Conservation (phyloP, 1,140 invertebrate genomes). For the Cephus cinctus region DNA sequence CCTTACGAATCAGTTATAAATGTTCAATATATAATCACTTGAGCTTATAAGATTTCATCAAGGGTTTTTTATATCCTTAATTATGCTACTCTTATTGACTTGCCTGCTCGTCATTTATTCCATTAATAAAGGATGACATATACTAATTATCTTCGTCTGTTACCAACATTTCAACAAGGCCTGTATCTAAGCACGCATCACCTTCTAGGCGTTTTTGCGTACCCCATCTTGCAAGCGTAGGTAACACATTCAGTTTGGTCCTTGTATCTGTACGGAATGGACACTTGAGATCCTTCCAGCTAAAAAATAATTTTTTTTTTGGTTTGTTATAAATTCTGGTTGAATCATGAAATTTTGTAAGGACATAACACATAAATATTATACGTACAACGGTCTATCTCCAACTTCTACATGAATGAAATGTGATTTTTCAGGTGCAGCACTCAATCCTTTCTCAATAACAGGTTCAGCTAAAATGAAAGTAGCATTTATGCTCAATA, state of each 20-base stretch:
- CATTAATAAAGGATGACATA: no score
- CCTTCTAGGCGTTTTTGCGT: conserved; percentile 72
- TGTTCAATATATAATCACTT: no score
- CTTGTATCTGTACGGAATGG: conserved; percentile 70
- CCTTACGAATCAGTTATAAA: no score
- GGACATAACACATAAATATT: conserved; percentile 12
- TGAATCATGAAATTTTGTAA: not conserved
- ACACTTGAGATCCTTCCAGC: conserved; percentile 74
- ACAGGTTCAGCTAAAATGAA: conserved; percentile 61
- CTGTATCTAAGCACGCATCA: conserved; percentile 64
- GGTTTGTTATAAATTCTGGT: conserved; percentile 1
- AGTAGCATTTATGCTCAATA: conserved; percentile 1
- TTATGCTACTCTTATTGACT: no score
- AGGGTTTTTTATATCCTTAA: no score
- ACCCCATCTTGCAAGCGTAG: conserved; percentile 72
- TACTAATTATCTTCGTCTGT: conserved; percentile 56
- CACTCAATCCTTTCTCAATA: conserved; percentile 62
- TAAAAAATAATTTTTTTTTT: conserved; percentile 35
- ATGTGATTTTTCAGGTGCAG: conserved; percentile 57
- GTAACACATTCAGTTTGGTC: conserved; percentile 68
- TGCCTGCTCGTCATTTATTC: no score
- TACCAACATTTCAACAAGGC: conserved; percentile 69
- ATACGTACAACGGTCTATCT: conserved; percentile 63
- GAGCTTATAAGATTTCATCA: no score
- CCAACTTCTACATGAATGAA: conserved; percentile 73